Base-by-base conservation (phyloP, 2,113 vertebrate species). In the Leptobrachium ailaonicum region DNA sequence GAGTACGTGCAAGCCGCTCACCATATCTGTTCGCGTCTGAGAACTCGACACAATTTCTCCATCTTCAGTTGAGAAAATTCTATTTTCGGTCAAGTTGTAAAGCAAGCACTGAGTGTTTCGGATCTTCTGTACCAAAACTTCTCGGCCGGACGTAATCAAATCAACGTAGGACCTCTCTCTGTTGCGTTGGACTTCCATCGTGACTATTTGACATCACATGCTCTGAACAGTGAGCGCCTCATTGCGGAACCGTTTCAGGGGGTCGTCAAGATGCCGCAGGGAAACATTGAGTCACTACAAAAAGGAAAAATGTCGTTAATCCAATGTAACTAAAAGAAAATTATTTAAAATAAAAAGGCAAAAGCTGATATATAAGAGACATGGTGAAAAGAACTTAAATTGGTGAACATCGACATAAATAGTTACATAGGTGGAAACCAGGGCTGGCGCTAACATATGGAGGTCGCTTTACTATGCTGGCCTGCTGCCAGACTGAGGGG, bases 61-160 rank as follows among this genome's bases (percentile, higher is more conserved):
- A 3, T 99, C 97, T 73, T 99, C 97, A 0, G 76, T 75, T 0
- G 96, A 96, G 88, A 98, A 89, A 87, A 95, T 98, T 63, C 90
- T 94, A 0, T 90, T 91, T 62, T 87, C 47, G n/a, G 88, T 60
- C 84, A 99, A 86, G 89, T 99, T 99, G 89, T 97, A 95, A 85
- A 98, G 79, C 86, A 99, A 83, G 80, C 96, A 98, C 85, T 94
- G 95, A 0, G 92, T 90, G 83, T 97, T 98, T 72, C 83, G 93
- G 84, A 98, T 86, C n/a, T 85, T 85, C 0, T 87, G 71, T n/a
- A 99, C 96, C 82, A 99, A 89, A 43, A 93, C 84, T 82, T 99
- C 97, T 40, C 97, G 85, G 86, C 94, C 86, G 53, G 82, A 69
- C 70, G 90, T 96, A 82, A 99, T 82, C 71, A 95, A 42, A 54